Evolutionary conservation across 1,140 invertebrate genomes (phyloP).

Genomic region (Phthorimaea operculella): DNA sequence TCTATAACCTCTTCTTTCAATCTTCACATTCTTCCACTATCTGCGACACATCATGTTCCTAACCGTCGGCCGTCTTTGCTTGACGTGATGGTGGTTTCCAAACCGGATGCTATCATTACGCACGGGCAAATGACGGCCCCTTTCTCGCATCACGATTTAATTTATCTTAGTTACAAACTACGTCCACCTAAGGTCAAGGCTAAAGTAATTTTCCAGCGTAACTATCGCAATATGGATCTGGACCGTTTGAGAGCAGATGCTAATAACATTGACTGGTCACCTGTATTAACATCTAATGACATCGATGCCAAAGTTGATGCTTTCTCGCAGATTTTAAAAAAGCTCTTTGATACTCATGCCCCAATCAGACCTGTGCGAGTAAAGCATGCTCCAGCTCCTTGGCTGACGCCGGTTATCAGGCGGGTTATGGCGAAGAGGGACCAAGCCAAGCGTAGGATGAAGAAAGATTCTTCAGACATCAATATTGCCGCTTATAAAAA

Average conservation of each 20-base stretch:
- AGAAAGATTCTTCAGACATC: too few species aligned
- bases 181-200: background rate
- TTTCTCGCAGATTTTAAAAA: too few species aligned
- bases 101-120: background rate
- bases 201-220: background rate
- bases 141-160: background rate
- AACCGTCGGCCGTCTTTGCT: conserved; percentile 5
- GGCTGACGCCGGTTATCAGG: too few species aligned
- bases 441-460: too few species aligned
- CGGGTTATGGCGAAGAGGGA: too few species aligned
- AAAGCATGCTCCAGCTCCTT: too few species aligned
- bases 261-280: background rate
- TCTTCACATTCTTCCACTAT: background rate
- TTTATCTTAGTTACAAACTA: background rate
- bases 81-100: background rate
- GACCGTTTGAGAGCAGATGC: background rate
- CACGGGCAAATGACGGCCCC: conserved; percentile 1
- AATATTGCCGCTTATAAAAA: too few species aligned
- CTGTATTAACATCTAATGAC: background rate
- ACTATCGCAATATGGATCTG: background rate
- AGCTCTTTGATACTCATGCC: too few species aligned
- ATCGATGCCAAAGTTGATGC: too few species aligned
- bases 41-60: background rate
- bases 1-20: background rate
- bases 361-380: too few species aligned